Percentiles rank a stretch among this genome's conserved stretches.
Conservation (phyloP, 1,140 invertebrate species). For the Bombus waltoni region DNA sequence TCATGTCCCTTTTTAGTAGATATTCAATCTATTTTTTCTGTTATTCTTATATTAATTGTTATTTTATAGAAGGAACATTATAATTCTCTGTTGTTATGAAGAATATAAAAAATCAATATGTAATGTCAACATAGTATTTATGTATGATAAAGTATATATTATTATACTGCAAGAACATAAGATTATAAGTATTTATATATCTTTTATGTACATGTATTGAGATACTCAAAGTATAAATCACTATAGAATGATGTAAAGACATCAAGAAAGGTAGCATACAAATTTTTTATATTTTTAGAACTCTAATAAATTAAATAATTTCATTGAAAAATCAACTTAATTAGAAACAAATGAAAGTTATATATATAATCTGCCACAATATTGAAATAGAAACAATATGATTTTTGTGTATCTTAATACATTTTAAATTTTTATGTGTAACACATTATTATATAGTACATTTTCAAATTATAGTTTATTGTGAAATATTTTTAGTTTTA, state of each 20-base stretch:
- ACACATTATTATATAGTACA: not conserved
- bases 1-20: not conserved
- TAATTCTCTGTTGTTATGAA: slow-evolving; percentile 19
- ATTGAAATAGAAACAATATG: not conserved
- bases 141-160: slow-evolving; percentile 10
- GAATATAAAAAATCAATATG: not conserved
- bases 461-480: not conserved
- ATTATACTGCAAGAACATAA: slow-evolving; percentile 10
- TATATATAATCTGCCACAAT: not conserved
- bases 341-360: not conserved
- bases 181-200: slow-evolving; percentile 5
- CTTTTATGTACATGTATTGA: slow-evolving; percentile 35
- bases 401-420: slow-evolving; percentile 29
- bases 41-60: not conserved
- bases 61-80: not conserved
- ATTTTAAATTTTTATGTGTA: not conserved
- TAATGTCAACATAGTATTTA: slow-evolving; percentile 2
- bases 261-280: not conserved
- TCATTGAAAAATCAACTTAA: not conserved
- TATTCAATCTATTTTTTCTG: not conserved
- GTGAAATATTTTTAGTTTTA: slow-evolving; percentile 4
- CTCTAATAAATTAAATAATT: not conserved
- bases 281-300: not conserved
- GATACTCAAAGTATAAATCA: not conserved
- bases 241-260: not conserved